These are phyloP conservation scores for Drosophila subsilvestris DNA, from an alignment of 2,888 invertebrate species.

Conservation along the genomic window DNA sequence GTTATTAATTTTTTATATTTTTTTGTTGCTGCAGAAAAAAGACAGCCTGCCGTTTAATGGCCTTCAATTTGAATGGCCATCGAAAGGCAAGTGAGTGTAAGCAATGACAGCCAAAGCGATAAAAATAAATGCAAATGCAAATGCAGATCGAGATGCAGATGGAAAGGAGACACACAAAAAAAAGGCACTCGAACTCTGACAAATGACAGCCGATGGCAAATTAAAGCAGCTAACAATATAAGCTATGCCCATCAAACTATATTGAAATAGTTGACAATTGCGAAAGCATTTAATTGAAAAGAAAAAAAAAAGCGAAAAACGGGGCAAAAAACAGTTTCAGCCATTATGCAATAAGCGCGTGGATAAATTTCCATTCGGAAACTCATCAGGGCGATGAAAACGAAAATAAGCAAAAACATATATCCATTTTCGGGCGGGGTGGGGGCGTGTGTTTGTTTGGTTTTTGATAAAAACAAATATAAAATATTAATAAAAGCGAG, in stretches of 20 bases:
- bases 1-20: conserved; percentile 20
- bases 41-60: conserved; percentile 5
- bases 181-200: conserved; percentile 2
- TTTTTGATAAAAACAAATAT: conserved; percentile 39
- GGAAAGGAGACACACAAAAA: conserved; percentile 1
- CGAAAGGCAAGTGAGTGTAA: conserved; percentile 12
- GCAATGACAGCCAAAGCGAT: conserved; percentile 21
- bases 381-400: conserved; percentile 33
- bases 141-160: background rate
- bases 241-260: conserved; percentile 18
- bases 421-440: conserved; percentile 1
- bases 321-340: conserved; percentile 6
- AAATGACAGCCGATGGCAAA: conserved; percentile 23
- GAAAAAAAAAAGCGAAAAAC: background rate
- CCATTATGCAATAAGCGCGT: conserved; percentile 42
- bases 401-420: conserved; percentile 19
- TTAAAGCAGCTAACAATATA: conserved; percentile 36
- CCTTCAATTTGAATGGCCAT: background rate
- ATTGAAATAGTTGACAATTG: conserved; percentile 43
- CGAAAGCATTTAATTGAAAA: conserved; percentile 27
- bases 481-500: conserved; percentile 52
- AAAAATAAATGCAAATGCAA: conserved; percentile 25
- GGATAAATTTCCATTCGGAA: conserved; percentile 36
- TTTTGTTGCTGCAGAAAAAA: conserved; percentile 11
- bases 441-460: conserved; percentile 17